phyloP scores from a whole-genome alignment of 2,888 invertebrate species.

The Sphaerophoria rueppellii region DNA sequence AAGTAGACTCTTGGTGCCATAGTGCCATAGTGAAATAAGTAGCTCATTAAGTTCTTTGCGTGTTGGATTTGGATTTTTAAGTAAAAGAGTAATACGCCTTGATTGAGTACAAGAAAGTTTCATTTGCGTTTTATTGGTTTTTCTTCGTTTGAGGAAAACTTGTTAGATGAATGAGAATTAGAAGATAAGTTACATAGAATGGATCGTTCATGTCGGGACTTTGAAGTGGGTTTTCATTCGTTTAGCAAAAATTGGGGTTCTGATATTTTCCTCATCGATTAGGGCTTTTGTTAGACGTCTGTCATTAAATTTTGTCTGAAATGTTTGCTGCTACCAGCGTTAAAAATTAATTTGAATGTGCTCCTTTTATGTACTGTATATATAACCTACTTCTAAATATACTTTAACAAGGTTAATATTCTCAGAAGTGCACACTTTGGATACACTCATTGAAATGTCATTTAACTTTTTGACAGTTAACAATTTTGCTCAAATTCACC shows the following conservation, averaged over 20 bases:
- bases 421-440: too few relatives aligned
- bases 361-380: too few relatives aligned
- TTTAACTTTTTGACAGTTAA: too few relatives aligned
- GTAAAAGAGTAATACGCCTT: conserved; percentile 42
- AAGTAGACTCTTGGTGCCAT: conserved; percentile 36
- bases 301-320: too few relatives aligned
- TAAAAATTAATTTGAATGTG: too few relatives aligned
- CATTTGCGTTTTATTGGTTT: conserved; percentile 49
- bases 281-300: too few relatives aligned
- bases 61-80: conserved; percentile 7
- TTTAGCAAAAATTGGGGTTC: not conserved
- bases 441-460: too few relatives aligned
- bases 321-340: too few relatives aligned
- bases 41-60: conserved; percentile 66
- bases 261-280: not conserved
- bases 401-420: too few relatives aligned
- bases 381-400: too few relatives aligned
- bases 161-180: conserved; percentile 30
- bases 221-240: not conserved
- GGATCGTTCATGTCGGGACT: not conserved
- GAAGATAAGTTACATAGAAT: conserved; percentile 13
- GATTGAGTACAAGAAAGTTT: conserved; percentile 66
- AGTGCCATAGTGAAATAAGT: conserved; percentile 48
- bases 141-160: conserved; percentile 33
- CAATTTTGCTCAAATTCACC: too few relatives aligned